These are phyloP conservation scores for Sitophilus oryzae DNA, from an alignment of 1,140 invertebrate genomes.

Conservation along the genomic window DNA sequence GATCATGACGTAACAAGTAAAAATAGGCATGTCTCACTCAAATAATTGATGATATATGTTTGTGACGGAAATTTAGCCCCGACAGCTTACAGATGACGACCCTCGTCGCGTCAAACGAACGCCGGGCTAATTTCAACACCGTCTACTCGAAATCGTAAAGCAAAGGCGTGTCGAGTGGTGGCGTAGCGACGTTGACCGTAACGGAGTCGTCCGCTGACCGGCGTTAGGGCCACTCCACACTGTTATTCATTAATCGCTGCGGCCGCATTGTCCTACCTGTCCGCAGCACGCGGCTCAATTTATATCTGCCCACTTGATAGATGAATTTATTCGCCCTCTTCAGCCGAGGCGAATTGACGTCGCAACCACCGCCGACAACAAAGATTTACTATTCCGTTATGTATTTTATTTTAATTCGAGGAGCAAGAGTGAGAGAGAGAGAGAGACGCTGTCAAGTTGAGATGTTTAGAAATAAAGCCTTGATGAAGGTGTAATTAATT, in stretches of 20 bases:
- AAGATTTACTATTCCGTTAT: slow-evolving; percentile 26
- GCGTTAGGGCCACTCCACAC: slow-evolving; percentile 14
- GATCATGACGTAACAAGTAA: too few relatives aligned
- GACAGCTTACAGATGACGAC: slow-evolving; percentile 22
- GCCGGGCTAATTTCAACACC: slow-evolving; percentile 18
- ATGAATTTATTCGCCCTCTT: slow-evolving; percentile 38
- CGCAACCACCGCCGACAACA: slow-evolving; percentile 19
- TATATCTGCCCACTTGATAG: slow-evolving; percentile 37
- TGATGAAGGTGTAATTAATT: slow-evolving; percentile 21
- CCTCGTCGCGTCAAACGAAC: too few relatives aligned
- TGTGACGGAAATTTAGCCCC: too few relatives aligned
- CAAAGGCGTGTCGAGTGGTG: slow-evolving; percentile 20
- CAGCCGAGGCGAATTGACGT: slow-evolving; percentile 34
- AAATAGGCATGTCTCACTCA: too few relatives aligned
- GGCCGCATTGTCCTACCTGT: slow-evolving; percentile 38
- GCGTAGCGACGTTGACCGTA: too few relatives aligned
- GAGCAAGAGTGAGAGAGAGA: too few relatives aligned
- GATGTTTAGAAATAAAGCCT: neutral
- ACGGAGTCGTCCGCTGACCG: slow-evolving; percentile 22
- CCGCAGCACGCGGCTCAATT: slow-evolving; percentile 34
- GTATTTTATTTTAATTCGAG: slow-evolving; percentile 27
- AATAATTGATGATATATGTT: too few relatives aligned
- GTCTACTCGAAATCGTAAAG: slow-evolving; percentile 26
- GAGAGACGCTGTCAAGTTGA: slow-evolving; percentile 2
- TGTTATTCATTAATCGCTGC: slow-evolving; percentile 34